Conservation (phyloP, 2,113 vertebrate species). For the Puma concolor region DNA sequence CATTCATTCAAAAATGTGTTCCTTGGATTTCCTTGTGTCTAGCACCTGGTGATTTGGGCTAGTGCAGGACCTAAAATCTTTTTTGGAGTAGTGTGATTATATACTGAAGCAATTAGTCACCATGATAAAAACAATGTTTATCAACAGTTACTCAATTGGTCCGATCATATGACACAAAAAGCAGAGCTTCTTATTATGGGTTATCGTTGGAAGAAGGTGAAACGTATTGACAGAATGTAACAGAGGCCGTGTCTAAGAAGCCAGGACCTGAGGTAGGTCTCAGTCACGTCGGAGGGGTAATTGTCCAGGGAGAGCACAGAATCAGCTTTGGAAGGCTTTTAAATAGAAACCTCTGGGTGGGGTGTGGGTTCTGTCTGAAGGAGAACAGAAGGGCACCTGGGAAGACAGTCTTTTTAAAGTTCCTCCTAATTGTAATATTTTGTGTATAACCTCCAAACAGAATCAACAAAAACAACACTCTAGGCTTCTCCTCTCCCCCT, state of each 20-base stretch:
- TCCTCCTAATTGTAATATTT: not conserved
- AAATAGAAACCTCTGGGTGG: not conserved
- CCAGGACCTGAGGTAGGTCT: not conserved
- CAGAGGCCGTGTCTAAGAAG: not conserved
- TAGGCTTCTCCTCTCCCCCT: not conserved
- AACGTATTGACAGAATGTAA: not conserved
- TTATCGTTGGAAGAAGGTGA: conserved; percentile 12
- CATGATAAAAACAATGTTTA: not conserved
- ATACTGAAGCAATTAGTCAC: not conserved
- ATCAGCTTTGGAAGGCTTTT: not conserved
- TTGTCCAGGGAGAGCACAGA: not conserved
- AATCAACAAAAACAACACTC: not conserved
- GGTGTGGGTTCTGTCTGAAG: not conserved
- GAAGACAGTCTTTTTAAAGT: not conserved
- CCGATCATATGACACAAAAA: not conserved
- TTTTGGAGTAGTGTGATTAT: not conserved
- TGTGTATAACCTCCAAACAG: not conserved
- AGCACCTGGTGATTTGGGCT: not conserved
- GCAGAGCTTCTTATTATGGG: not conserved
- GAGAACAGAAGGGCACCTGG: not conserved
- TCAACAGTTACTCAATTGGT: not conserved
- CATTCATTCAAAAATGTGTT: not conserved
- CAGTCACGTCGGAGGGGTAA: not conserved
- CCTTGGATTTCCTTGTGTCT: not conserved
- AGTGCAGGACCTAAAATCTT: not conserved